Conservation (phyloP, 1,140 invertebrate genomes). For the Melipona quadrifasciata region DNA sequence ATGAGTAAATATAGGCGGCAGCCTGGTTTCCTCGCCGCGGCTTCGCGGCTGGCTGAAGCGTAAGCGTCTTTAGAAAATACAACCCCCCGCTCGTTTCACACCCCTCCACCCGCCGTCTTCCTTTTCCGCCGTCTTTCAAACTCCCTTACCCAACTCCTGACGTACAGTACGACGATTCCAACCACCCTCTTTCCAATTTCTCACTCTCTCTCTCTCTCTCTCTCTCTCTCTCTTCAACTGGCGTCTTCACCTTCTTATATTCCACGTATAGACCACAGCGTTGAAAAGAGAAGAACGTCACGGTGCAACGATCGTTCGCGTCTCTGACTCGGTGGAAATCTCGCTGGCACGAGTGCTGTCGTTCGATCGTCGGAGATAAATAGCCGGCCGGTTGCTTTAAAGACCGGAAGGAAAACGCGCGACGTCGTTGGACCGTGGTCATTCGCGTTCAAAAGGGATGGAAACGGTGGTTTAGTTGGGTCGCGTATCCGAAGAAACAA, state of each 20-base stretch:
- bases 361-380: constrained; percentile 51
- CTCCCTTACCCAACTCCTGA: neutral
- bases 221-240: constrained; percentile 38
- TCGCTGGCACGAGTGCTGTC: constrained; percentile 46
- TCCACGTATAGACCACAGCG: constrained; percentile 12
- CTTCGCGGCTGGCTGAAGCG: constrained; percentile 62
- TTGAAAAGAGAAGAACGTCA: constrained; percentile 42
- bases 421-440: neutral
- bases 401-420: constrained; percentile 37
- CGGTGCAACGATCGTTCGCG: constrained; percentile 45
- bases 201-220: constrained; percentile 21
- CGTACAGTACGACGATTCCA: neutral
- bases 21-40: constrained; percentile 47
- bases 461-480: too few relatives aligned
- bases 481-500: constrained; percentile 61
- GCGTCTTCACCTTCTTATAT: neutral
- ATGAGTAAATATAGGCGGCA: constrained; percentile 65
- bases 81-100: constrained; percentile 39
- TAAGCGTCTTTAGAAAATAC: constrained; percentile 68
- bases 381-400: constrained; percentile 30
- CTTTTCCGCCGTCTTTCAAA: neutral
- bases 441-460: neutral
- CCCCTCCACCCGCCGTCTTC: neutral
- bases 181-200: constrained; percentile 9
- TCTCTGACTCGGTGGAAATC: constrained; percentile 49